Evolutionary conservation across 2,888 invertebrate species (phyloP).

Genomic region (Habrosyne pyritoides): DNA sequence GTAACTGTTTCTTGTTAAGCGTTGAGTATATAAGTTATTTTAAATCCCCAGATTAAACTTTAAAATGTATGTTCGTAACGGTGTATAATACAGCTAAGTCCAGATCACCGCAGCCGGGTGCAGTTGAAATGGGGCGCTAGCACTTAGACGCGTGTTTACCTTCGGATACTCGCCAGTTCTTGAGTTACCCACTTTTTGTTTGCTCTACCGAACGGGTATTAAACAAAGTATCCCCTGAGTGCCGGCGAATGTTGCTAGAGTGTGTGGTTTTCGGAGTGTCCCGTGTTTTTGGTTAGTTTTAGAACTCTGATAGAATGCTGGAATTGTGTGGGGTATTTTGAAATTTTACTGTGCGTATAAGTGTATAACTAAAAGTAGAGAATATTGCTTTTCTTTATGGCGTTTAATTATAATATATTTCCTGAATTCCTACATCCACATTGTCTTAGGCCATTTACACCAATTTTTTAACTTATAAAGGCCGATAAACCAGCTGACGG

Average conservation of each 20-base stretch:
- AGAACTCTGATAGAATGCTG: not conserved
- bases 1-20: too few relatives aligned
- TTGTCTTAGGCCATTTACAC: too few relatives aligned
- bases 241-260: constrained; percentile 14
- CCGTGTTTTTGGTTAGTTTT: constrained; percentile 8
- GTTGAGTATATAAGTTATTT: too few relatives aligned
- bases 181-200: constrained; percentile 30
- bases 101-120: constrained; percentile 14
- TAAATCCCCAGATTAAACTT: too few relatives aligned
- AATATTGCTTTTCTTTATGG: too few relatives aligned
- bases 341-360: not conserved
- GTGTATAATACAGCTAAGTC: constrained; percentile 16
- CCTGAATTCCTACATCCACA: too few relatives aligned
- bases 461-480: too few relatives aligned
- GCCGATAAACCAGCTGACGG: too few relatives aligned
- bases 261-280: constrained; percentile 12
- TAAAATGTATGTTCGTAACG: constrained; percentile 1
- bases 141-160: constrained; percentile 48
- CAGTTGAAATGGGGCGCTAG: constrained; percentile 37
- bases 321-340: not conserved
- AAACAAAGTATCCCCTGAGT: constrained; percentile 12
- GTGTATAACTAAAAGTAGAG: not conserved
- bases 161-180: constrained; percentile 34
- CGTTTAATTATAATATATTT: too few relatives aligned
- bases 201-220: constrained; percentile 24